Base-by-base conservation (phyloP, 2,113 vertebrate genomes). In the Rhipidura dahli region DNA sequence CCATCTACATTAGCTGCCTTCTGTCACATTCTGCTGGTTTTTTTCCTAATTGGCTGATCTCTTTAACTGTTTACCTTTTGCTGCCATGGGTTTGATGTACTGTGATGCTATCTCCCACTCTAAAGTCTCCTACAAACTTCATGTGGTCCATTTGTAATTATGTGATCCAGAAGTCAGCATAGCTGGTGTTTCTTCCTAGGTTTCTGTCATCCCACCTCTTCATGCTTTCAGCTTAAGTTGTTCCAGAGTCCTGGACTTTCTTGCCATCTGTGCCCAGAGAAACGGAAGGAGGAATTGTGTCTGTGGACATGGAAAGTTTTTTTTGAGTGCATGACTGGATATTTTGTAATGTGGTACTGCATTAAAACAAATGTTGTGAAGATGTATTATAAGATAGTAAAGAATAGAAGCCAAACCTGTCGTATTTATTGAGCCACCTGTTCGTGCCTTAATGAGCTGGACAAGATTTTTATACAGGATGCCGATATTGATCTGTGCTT, bases 401-500 rank as follows among this genome's bases (percentile, higher is more conserved):
- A 89, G 80, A 44, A 27, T 21, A 57, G 40, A 76, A 85, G 54
- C 81, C 54, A 70, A 76, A 61, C 21, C 28, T 61, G 37, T 53
- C n/a, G 23, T 61, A 14, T 59, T 39, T 87, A 18, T 73, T 63
- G 86, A 92, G 82, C 68, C 64, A 47, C 63, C 77, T 64, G 35
- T 42, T 90, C 0, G 0, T 83, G 60, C 49, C 71, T 83, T 83
- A 89, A 92, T 89, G 76, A 94, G 64, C 60, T 94, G 95, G 95
- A 92, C 70, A 42, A 90, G 95, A 73, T 92, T 89, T 88, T 83
- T 69, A 28, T 87, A 15, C 80, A 78, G 86, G 35, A 78, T 92
- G 91, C 86, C 95, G 90, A 0, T 90, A 88, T 90, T 30, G 56
- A 91, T 92, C 86, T 90, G 54, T 86, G 83, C 95, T 83, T 89